A percentile compares a stretch with the other conserved stretches of the same genome.
Evolutionary conservation across 2,113 vertebrate species (phyloP).

Genomic region (Herpetotheres cachinnans): DNA sequence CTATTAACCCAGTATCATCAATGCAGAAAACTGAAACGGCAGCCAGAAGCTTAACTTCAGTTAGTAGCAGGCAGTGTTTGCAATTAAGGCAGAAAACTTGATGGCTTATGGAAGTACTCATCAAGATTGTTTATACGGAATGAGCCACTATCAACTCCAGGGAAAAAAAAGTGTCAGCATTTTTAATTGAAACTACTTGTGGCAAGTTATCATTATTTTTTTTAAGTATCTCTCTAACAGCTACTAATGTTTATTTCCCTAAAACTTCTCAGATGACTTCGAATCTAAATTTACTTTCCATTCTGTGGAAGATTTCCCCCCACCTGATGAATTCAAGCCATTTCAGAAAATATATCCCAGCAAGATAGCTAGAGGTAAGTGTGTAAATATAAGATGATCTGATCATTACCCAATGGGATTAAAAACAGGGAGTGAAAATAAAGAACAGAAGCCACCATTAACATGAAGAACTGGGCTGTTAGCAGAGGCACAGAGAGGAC

Average conservation of each 20-base stretch:
- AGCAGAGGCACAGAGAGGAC: not conserved
- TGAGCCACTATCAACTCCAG: not conserved
- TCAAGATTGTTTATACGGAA: not conserved
- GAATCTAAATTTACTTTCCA: conserved; percentile 98
- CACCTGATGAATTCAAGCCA: conserved; percentile 90
- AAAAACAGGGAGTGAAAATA: not conserved
- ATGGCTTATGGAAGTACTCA: not conserved
- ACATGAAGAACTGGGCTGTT: not conserved
- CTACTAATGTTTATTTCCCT: not conserved
- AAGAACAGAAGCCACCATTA: not conserved
- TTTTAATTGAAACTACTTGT: not conserved
- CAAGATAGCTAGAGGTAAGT: conserved; percentile 88
- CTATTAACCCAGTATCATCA: not conserved
- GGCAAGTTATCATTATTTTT: not conserved
- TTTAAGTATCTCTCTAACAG: not conserved
- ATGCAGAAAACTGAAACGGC: not conserved
- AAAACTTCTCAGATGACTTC: conserved; percentile 85
- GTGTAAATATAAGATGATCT: not conserved
- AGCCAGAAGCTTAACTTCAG: not conserved
- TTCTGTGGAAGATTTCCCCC: conserved; percentile 91
- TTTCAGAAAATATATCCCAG: conserved; percentile 92
- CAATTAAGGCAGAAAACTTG: not conserved
- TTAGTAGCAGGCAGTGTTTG: not conserved
- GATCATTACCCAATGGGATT: not conserved
- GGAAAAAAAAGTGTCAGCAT: not conserved